phyloP scores from a whole-genome alignment of 2,888 invertebrate genomes.

The Cecidostiba fungosa region DNA sequence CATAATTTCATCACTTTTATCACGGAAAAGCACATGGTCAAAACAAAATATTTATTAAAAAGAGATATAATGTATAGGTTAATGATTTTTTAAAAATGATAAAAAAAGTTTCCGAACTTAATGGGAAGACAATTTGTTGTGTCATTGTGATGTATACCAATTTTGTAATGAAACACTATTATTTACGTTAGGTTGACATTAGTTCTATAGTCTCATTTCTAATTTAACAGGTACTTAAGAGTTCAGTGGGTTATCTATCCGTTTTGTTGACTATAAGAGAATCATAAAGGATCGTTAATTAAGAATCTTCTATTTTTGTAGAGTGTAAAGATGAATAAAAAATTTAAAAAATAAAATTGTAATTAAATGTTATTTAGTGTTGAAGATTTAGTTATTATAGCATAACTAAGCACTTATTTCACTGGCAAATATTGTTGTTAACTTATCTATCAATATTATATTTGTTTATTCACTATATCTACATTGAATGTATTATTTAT shows the following conservation, averaged over 20 bases:
- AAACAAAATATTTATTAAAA: no score
- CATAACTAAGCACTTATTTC: neutral
- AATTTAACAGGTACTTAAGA: constrained; percentile 47
- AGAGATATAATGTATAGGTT: no score
- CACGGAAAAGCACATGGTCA: no score
- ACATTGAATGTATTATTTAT: neutral
- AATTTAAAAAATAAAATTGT: neutral
- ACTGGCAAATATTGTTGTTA: neutral
- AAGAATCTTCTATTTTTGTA: neutral
- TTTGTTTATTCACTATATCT: neutral
- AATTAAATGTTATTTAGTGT: no score
- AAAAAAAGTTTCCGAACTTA: neutral
- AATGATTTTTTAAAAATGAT: neutral
- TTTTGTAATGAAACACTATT: neutral
- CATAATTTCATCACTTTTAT: neutral
- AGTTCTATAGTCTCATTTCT: constrained; percentile 3
- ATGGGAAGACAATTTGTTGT: neutral
- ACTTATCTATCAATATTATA: no score
- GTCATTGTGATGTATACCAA: neutral
- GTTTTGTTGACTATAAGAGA: constrained; percentile 32
- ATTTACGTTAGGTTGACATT: neutral
- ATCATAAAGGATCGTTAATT: neutral
- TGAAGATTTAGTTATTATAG: no score
- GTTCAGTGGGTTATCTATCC: constrained; percentile 28
- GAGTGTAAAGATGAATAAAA: neutral